phyloP scores from a whole-genome alignment of 2,888 invertebrate genomes.

The Sussaba pulchella region DNA sequence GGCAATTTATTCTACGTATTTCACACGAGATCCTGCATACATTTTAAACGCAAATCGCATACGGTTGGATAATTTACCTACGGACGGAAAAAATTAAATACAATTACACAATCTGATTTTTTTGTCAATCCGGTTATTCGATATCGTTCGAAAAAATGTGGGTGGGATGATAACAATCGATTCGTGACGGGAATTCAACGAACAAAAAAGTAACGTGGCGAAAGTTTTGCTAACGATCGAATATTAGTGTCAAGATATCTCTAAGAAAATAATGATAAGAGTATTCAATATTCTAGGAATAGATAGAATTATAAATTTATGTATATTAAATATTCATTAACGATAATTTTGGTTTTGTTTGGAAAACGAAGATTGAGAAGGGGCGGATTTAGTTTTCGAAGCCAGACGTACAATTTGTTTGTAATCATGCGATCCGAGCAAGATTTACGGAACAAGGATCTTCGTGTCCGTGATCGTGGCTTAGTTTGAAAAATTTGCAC shows the following conservation, averaged over 20 bases:
- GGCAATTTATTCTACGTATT: slow-evolving; percentile 23
- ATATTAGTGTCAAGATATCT: not conserved
- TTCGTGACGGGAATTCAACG: no score
- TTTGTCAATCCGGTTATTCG: no score
- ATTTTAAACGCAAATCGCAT: not conserved
- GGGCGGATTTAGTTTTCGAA: not conserved
- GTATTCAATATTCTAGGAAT: no score
- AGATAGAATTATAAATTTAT: not conserved
- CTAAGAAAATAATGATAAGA: no score
- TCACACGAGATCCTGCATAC: not conserved
- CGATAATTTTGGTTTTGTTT: not conserved
- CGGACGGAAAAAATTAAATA: no score
- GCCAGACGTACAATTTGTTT: slow-evolving; percentile 39
- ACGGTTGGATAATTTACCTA: not conserved
- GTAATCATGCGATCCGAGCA: slow-evolving; percentile 39
- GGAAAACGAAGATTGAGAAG: slow-evolving; percentile 15
- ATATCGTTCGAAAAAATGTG: no score
- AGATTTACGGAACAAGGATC: slow-evolving; percentile 38
- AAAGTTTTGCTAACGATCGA: not conserved
- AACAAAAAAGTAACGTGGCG: no score
- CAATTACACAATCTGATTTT: not conserved
- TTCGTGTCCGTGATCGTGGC: slow-evolving; percentile 43
- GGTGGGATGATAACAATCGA: no score
- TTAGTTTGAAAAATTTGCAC: slow-evolving; percentile 27
- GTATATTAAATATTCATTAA: no score